These are phyloP conservation scores for Thereva unica DNA, from an alignment of 2,888 invertebrate genomes.

Conservation along the genomic window DNA sequence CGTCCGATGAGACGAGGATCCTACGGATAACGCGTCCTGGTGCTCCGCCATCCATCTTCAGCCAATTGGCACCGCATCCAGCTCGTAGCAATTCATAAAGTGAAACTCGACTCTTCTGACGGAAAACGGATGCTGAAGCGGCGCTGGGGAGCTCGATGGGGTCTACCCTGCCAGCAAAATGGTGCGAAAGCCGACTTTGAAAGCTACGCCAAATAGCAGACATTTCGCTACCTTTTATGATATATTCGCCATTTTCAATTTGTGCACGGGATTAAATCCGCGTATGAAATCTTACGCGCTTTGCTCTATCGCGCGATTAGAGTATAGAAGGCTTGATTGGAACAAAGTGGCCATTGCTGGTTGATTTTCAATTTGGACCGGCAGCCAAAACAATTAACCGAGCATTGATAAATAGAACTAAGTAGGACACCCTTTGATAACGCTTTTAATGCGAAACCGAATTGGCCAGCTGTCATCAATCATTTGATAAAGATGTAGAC, in stretches of 20 bases:
- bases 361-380: too few species aligned
- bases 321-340: too few species aligned
- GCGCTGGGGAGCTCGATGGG: not conserved
- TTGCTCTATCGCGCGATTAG: not conserved
- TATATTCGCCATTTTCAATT: constrained; percentile 28
- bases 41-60: constrained; percentile 22
- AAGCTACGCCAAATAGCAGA: constrained; percentile 8
- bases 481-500: constrained; percentile 3
- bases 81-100: constrained; percentile 4
- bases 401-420: constrained; percentile 32
- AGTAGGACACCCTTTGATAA: constrained; percentile 7
- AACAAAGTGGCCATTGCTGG: too few species aligned
- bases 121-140: constrained; percentile 6
- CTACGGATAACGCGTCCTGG: not conserved
- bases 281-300: constrained; percentile 6
- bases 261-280: constrained; percentile 25
- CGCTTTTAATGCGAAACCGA: not conserved
- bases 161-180: not conserved
- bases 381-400: not conserved
- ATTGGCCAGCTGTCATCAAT: constrained; percentile 18
- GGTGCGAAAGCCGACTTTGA: not conserved
- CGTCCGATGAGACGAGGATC: constrained; percentile 27
- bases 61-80: constrained; percentile 21
- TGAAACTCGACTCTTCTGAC: not conserved
- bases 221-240: constrained; percentile 25